Evolutionary conservation across 2,888 invertebrate species (phyloP).

Genomic region (Mantis religiosa): DNA sequence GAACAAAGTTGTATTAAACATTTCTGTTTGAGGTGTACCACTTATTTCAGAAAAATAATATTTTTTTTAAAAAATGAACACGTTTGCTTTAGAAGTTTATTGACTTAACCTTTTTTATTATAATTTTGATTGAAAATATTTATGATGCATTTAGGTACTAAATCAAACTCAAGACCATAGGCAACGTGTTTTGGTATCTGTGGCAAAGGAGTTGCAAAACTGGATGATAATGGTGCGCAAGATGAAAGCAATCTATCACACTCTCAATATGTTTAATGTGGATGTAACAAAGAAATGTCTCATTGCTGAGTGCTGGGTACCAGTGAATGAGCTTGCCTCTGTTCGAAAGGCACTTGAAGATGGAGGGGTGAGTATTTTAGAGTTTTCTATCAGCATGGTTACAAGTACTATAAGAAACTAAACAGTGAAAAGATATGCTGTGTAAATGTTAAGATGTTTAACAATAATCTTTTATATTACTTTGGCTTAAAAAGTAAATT

Average conservation of each 20-base stretch:
- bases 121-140: no score
- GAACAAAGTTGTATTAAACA: no score
- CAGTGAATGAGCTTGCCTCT: constrained; percentile 61
- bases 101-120: no score
- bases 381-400: no score
- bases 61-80: no score
- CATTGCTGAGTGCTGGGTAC: constrained; percentile 88
- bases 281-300: constrained; percentile 87
- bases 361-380: constrained; percentile 63
- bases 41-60: no score
- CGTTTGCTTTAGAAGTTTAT: no score
- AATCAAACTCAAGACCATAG: constrained; percentile 86
- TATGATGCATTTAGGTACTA: constrained; percentile 56
- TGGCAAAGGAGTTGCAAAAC: constrained; percentile 80
- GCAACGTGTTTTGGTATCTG: constrained; percentile 76
- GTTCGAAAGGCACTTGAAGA: constrained; percentile 75
- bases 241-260: constrained; percentile 93
- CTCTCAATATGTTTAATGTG: constrained; percentile 86
- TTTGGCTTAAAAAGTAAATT: background rate
- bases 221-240: constrained; percentile 85
- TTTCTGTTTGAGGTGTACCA: no score
- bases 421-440: no score
- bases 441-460: no score
- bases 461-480: background rate
- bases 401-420: no score